Base-by-base conservation (phyloP, 2,888 invertebrate species). In the Ormyrus rosae region DNA sequence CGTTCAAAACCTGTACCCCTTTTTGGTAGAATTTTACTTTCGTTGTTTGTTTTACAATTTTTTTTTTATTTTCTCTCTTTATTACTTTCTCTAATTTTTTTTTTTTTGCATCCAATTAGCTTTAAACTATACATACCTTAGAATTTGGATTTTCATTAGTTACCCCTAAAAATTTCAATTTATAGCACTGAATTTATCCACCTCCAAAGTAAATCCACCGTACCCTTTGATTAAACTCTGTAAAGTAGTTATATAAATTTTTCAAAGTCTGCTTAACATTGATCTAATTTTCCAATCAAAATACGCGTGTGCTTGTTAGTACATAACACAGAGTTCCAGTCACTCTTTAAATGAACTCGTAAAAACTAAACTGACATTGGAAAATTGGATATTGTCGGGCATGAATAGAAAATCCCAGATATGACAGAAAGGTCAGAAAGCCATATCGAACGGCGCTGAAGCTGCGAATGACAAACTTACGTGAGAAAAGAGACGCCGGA, bases 401-500 rank as follows among this genome's bases (percentile, higher is more conserved):
- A 70, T 56, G 19, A 65, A 74, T 46, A 71, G 9, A 65, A 61
- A 77, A 72, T 53, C 5, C 45, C 34, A 9, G 56, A 50, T 6
- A 55, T 48, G 50, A 71, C 58, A 46, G 34, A 72, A 68, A 70
- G 58, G 45, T 48, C 60, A 74, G 55, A 81, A 74, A 67, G 64
- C 81, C 53, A 73, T 63, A 34, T 53, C 70, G 71, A 67, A 19
- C 53, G 61, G 69, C 68, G 45, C 74, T 81, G 78, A 58, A 74
- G 56, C 55, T 81, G 63, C 65, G 70, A 75, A 71, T 73, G 67
- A 48, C 68, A 68, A 45, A 67, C 76, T 64, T 80, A 3, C 60
- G 56, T 68, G 53, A 70, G n/a, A 70, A 55, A 68, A 72, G 50
- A 69, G 58, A 13, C 51, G 45, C n/a, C 60, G 61, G 74, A 80